Conservation (phyloP, 2,888 invertebrate genomes). For the Drosophila ustulata region DNA sequence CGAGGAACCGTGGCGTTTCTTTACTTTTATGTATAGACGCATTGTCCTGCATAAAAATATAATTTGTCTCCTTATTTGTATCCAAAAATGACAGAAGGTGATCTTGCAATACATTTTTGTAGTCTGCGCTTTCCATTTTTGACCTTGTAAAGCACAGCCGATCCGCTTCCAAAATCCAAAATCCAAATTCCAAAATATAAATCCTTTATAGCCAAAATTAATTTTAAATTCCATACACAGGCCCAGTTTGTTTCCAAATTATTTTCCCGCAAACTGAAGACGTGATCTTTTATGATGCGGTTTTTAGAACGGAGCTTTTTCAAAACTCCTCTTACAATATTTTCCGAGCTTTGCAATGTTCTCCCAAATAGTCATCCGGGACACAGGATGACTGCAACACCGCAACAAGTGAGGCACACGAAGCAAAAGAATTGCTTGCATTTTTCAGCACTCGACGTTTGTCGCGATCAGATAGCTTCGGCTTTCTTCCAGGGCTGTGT, state of each 20-base stretch:
- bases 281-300: neutral
- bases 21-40: neutral
- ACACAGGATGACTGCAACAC: constrained; percentile 3
- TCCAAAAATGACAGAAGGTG: neutral
- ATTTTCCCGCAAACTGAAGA: neutral
- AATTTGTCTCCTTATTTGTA: neutral
- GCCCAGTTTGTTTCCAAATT: neutral
- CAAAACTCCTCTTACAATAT: constrained; percentile 1
- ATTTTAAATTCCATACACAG: neutral
- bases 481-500: neutral
- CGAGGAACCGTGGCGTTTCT: neutral
- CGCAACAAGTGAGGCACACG: neutral
- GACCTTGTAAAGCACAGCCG: too few relatives aligned
- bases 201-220: neutral
- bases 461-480: neutral
- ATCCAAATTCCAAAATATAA: neutral
- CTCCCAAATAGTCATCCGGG: neutral
- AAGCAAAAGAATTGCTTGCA: neutral
- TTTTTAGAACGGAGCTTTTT: constrained; percentile 3
- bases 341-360: neutral
- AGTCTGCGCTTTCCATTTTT: too few relatives aligned
- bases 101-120: neutral
- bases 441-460: neutral
- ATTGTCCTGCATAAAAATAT: neutral
- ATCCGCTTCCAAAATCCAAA: neutral